Conservation (phyloP, 2,113 vertebrate genomes). For the Candoia aspera region DNA sequence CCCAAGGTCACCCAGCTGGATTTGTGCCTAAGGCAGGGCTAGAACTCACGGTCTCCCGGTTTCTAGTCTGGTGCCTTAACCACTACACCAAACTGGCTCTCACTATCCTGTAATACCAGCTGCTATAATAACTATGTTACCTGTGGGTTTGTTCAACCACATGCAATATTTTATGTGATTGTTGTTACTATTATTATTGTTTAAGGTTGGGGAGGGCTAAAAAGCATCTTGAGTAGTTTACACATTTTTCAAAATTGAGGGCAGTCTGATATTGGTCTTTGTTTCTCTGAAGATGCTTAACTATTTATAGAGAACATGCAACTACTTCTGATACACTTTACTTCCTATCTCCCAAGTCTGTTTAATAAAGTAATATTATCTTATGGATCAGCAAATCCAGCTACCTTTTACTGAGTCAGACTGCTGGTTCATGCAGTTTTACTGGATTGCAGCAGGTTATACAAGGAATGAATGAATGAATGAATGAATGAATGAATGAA, state of each 20-base stretch:
- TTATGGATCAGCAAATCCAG: not conserved
- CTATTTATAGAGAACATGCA: not conserved
- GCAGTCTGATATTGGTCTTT: not conserved
- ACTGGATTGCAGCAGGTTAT: too few relatives aligned
- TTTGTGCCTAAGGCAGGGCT: too few relatives aligned
- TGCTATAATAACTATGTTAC: not conserved
- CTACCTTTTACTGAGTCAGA: not conserved
- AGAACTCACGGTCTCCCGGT: too few relatives aligned
- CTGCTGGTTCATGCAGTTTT: not conserved
- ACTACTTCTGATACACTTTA: not conserved
- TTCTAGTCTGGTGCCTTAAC: too few relatives aligned
- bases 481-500: not conserved
- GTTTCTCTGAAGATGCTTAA: rapidly evolving
- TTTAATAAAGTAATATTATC: not conserved
- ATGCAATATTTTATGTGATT: not conserved
- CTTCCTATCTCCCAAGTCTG: not conserved
- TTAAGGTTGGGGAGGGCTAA: not conserved
- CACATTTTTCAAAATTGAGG: not conserved
- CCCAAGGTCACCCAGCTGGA: too few relatives aligned
- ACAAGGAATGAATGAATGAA: not conserved
- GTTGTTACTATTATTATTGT: not conserved
- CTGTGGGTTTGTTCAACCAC: not conserved
- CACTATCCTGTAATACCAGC: not conserved
- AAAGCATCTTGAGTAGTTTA: not conserved
- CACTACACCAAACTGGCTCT: too few relatives aligned